phyloP scores from a whole-genome alignment of 2,888 invertebrate genomes.

The Therioaphis trifolii region DNA sequence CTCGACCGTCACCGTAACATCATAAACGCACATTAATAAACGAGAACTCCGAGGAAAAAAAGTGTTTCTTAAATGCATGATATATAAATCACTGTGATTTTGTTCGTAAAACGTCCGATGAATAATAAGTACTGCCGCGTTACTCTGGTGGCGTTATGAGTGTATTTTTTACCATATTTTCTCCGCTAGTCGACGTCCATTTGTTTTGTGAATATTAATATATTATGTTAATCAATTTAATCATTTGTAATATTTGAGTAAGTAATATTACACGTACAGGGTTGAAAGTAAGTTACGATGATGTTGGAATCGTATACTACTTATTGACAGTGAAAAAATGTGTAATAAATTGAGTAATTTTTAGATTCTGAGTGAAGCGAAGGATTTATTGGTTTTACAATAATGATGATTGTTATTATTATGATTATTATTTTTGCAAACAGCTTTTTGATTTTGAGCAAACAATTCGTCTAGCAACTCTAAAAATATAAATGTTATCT shows the following conservation, averaged over 20 bases:
- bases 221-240: conserved; percentile 32
- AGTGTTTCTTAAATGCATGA: neutral
- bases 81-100: neutral
- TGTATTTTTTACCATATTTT: neutral
- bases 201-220: conserved; percentile 5
- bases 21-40: neutral
- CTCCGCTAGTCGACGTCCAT: neutral
- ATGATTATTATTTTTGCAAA: too few relatives aligned
- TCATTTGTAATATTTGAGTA: neutral
- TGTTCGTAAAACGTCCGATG: neutral
- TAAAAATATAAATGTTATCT: too few relatives aligned
- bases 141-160: neutral
- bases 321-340: conserved; percentile 10
- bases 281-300: conserved; percentile 12
- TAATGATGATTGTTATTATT: too few relatives aligned
- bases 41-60: neutral
- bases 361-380: too few relatives aligned
- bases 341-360: too few relatives aligned
- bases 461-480: too few relatives aligned
- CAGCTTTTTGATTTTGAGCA: too few relatives aligned
- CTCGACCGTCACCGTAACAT: neutral
- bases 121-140: neutral
- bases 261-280: neutral
- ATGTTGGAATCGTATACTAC: neutral
- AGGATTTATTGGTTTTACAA: too few relatives aligned